These are phyloP conservation scores for Ferrisia virgata DNA, from an alignment of 2,888 invertebrate genomes.

Conservation along the genomic window DNA sequence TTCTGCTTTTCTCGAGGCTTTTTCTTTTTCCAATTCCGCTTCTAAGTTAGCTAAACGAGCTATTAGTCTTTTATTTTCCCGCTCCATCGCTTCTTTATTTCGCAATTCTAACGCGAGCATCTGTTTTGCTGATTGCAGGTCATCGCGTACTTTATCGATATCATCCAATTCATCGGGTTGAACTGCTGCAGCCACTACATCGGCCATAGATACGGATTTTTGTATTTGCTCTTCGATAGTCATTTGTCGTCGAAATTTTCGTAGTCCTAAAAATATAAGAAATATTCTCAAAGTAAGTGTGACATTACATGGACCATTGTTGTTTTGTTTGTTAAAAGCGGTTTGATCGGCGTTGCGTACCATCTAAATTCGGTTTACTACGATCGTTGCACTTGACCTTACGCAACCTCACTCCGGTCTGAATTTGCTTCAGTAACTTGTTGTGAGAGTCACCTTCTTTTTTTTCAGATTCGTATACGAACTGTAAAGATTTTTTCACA, in stretches of 20 bases:
- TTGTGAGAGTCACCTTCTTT: slow-evolving; percentile 65
- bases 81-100: slow-evolving; percentile 78
- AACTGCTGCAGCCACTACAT: slow-evolving; percentile 59
- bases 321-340: too few species aligned
- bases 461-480: slow-evolving; percentile 84
- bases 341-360: too few species aligned
- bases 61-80: slow-evolving; percentile 80
- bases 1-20: slow-evolving; percentile 47
- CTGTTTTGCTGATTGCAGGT: slow-evolving; percentile 87
- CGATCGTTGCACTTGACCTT: slow-evolving; percentile 78
- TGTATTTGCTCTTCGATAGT: slow-evolving; percentile 86
- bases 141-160: slow-evolving; percentile 81
- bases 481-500: slow-evolving; percentile 59
- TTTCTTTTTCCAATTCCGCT: slow-evolving; percentile 72
- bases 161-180: slow-evolving; percentile 79
- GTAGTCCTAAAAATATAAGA: slow-evolving; percentile 56
- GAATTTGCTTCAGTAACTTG: slow-evolving; percentile 75
- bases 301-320: too few species aligned
- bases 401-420: slow-evolving; percentile 71
- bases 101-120: slow-evolving; percentile 80
- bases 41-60: slow-evolving; percentile 77
- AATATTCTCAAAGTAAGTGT: neutral
- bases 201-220: slow-evolving; percentile 71
- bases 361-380: slow-evolving; percentile 78
- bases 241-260: slow-evolving; percentile 84